phyloP scores from a whole-genome alignment of 2,113 vertebrate species.

The Mastomys natalensis region DNA sequence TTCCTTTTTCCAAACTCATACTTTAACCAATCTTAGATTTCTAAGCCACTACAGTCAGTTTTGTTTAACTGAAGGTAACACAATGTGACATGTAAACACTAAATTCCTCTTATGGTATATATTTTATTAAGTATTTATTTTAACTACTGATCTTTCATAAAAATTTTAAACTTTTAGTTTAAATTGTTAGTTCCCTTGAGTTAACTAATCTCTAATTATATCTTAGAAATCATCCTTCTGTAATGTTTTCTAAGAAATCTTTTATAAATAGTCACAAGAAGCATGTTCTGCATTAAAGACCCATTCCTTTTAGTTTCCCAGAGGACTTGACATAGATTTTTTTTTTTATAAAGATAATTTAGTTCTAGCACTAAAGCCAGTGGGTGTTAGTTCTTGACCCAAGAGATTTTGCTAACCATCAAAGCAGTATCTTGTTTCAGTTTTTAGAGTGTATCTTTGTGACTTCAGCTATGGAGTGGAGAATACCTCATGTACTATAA shows the following conservation, averaged over 20 bases:
- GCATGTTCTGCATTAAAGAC: conserved; percentile 39
- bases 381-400: conserved; percentile 54
- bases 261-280: conserved; percentile 75
- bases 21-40: conserved; percentile 31
- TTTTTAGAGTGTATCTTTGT: conserved; percentile 61
- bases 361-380: conserved; percentile 56
- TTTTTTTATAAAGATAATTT: conserved; percentile 41
- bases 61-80: conserved; percentile 69
- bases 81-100: conserved; percentile 73
- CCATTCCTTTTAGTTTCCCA: conserved; percentile 30
- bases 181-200: conserved; percentile 32
- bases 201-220: conserved; percentile 65
- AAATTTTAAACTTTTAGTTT: conserved; percentile 66
- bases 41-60: conserved; percentile 74
- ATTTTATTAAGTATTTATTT: conserved; percentile 88
- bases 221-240: conserved; percentile 53
- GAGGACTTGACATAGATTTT: conserved; percentile 46
- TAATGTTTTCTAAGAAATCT: conserved; percentile 59
- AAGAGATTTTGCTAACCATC: conserved; percentile 60
- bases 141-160: conserved; percentile 82
- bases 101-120: conserved; percentile 75
- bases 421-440: conserved; percentile 66
- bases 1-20: conserved; percentile 55
- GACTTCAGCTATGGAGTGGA: conserved; percentile 53
- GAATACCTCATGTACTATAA: conserved; percentile 72